Evolutionary conservation across 2,797 vertebrate genomes (phyloP).

Genomic region (Sebastes melanostomus): DNA sequence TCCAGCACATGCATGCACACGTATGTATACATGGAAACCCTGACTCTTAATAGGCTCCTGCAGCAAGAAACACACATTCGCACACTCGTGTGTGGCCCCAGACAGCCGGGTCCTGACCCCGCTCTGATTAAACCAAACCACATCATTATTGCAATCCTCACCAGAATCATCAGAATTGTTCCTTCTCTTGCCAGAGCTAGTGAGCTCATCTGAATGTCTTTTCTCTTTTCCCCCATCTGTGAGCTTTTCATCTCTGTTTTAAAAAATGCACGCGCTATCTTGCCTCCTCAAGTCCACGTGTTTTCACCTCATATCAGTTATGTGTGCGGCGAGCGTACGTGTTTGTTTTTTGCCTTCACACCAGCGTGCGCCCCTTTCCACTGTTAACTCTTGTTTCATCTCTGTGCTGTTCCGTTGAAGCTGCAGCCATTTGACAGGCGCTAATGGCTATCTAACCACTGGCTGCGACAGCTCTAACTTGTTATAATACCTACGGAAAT

Average conservation of each 20-base stretch:
- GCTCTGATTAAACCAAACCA: conserved; percentile 46
- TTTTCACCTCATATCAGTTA: conserved; percentile 8
- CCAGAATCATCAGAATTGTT: conserved; percentile 28
- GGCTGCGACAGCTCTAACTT: conserved; percentile 27
- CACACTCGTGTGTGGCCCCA: not conserved
- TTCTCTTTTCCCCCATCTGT: not conserved
- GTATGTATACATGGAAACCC: not conserved
- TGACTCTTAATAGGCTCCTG: conserved; percentile 21
- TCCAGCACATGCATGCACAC: not conserved
- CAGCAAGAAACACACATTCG: not conserved
- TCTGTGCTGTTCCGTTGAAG: conserved; percentile 2
- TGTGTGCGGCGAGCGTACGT: not conserved
- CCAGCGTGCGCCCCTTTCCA: not conserved
- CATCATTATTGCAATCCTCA: conserved; percentile 44
- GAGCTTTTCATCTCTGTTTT: conserved; percentile 13
- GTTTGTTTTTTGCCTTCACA: conserved; percentile 18
- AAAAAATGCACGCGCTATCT: not conserved
- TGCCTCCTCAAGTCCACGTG: not conserved
- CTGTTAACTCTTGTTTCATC: not conserved
- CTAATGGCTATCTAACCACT: conserved; percentile 44
- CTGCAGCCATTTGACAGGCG: conserved; percentile 8
- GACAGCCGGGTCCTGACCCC: conserved; percentile 16
- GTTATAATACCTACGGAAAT: conserved; percentile 52
- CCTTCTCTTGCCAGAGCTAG: not conserved
- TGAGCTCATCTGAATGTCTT: not conserved